These are phyloP conservation scores for Morone saxatilis DNA, from an alignment of 2,113 vertebrate species.

Conservation along the genomic window DNA sequence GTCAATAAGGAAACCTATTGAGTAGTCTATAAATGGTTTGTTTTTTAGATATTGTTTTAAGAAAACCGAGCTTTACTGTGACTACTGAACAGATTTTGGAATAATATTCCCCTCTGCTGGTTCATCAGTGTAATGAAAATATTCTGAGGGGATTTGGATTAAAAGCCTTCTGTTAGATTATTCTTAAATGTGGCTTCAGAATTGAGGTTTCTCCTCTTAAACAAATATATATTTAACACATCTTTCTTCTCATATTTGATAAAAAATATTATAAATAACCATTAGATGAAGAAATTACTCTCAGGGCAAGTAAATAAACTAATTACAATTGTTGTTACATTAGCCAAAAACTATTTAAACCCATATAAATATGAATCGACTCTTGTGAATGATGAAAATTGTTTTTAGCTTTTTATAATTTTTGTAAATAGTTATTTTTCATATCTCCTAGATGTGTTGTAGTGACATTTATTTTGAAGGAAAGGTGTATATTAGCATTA, in stretches of 20 bases:
- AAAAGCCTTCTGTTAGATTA: neutral
- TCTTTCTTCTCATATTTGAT: too few species aligned
- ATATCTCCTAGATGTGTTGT: constrained; percentile 23
- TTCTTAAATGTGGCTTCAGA: neutral
- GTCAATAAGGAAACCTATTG: neutral
- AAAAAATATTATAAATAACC: neutral
- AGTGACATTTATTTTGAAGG: constrained; percentile 39
- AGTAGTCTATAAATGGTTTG: too few species aligned
- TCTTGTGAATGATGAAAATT: neutral
- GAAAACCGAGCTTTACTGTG: neutral
- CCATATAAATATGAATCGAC: constrained; percentile 6
- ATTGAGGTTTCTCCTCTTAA: neutral
- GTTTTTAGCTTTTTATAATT: neutral
- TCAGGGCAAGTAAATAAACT: constrained; percentile 14
- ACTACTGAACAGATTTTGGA: neutral
- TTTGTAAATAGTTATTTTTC: constrained; percentile 45
- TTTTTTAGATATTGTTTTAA: neutral
- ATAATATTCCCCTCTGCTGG: constrained; percentile 35
- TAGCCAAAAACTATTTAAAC: constrained; percentile 6
- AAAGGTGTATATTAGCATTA: neutral
- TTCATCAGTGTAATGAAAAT: constrained; percentile 16
- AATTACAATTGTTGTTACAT: constrained; percentile 2
- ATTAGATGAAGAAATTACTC: neutral
- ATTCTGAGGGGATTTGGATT: neutral
- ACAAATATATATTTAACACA: neutral